phyloP scores from a whole-genome alignment of 2,888 invertebrate species.

The Nomada hirtipes region DNA sequence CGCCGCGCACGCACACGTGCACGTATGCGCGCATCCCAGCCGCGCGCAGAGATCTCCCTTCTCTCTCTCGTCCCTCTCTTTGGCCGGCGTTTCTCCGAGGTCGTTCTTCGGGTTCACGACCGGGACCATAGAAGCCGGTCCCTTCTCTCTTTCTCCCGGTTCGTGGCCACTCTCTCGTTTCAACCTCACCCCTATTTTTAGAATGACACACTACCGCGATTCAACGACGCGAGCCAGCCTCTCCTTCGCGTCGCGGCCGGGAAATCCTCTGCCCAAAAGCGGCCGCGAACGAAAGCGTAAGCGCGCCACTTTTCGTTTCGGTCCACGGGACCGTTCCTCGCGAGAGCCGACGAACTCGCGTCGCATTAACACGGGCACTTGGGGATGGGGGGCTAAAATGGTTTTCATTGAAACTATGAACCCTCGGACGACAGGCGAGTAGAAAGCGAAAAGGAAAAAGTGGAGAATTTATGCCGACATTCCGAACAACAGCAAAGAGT shows the following conservation, averaged over 20 bases:
- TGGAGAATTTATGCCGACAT: not conserved
- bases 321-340: not conserved
- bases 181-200: conserved; percentile 78
- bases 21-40: not conserved
- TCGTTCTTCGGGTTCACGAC: conserved; percentile 80
- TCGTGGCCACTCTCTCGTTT: conserved; percentile 61
- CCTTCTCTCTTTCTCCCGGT: conserved; percentile 68
- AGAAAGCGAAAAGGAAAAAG: no score
- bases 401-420: no score
- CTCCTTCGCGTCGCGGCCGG: conserved; percentile 47
- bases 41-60: conserved; percentile 3
- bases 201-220: conserved; percentile 83
- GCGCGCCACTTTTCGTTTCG: conserved; percentile 37
- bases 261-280: conserved; percentile 76
- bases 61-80: conserved; percentile 54
- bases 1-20: not conserved
- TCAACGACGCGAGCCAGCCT: conserved; percentile 74
- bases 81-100: conserved; percentile 71
- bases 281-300: conserved; percentile 63
- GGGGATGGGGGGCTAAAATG: no score
- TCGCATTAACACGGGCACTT: not conserved
- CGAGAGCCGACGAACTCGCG: not conserved
- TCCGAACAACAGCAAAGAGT: not conserved
- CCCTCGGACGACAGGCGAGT: no score
- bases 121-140: conserved; percentile 70